These are phyloP conservation scores for Ptychoptera albimana DNA, from an alignment of 2,888 invertebrate species.

Conservation along the genomic window DNA sequence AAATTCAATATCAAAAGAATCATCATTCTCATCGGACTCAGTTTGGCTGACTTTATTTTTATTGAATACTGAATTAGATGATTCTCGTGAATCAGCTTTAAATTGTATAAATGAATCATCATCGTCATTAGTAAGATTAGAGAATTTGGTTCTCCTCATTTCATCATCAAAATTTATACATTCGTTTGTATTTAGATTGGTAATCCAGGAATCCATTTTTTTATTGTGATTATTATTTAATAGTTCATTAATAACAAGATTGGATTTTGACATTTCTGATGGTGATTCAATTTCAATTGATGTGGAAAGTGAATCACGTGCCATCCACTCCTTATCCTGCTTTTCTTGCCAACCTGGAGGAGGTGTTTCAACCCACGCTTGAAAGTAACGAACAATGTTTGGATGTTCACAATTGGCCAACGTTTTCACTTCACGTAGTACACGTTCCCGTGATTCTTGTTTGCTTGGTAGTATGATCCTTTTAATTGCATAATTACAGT, in stretches of 20 bases:
- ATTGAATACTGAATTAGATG: background rate
- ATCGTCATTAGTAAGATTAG: constrained; percentile 16
- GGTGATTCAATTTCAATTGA: constrained; percentile 30
- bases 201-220: constrained; percentile 11
- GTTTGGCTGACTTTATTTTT: background rate
- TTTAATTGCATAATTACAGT: constrained; percentile 89
- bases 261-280: background rate
- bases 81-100: constrained; percentile 16
- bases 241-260: constrained; percentile 1
- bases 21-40: constrained; percentile 19
- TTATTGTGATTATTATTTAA: constrained; percentile 6
- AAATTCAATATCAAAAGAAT: constrained; percentile 30
- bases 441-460: constrained; percentile 65
- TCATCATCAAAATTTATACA: constrained; percentile 7
- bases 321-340: constrained; percentile 42
- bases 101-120: constrained; percentile 26
- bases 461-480: constrained; percentile 77
- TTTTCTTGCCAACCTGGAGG: constrained; percentile 77
- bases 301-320: constrained; percentile 21
- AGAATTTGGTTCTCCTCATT: constrained; percentile 11
- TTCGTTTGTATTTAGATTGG: constrained; percentile 10
- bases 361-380: constrained; percentile 90
- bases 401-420: constrained; percentile 88
- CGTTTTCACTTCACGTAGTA: constrained; percentile 88
- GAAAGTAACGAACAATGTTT: constrained; percentile 89